These are phyloP conservation scores for Chiloscyllium plagiosum DNA, from an alignment of 2,113 vertebrate genomes.

Conservation along the genomic window DNA sequence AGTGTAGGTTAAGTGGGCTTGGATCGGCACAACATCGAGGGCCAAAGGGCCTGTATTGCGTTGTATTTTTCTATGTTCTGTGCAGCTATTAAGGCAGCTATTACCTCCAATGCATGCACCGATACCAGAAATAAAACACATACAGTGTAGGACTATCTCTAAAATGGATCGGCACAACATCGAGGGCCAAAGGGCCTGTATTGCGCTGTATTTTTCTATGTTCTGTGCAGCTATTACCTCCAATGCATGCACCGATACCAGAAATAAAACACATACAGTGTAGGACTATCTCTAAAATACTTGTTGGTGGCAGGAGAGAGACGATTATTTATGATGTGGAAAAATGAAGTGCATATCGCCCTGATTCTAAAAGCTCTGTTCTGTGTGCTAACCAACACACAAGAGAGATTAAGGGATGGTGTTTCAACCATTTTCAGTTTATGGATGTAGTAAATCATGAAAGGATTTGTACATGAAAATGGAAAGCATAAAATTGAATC, in stretches of 20 bases:
- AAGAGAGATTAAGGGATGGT: neutral
- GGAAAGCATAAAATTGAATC: neutral
- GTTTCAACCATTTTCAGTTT: neutral
- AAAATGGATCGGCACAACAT: too few species aligned
- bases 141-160: too few species aligned
- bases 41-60: too few species aligned
- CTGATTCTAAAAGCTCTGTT: neutral
- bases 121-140: too few species aligned
- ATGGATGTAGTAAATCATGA: neutral
- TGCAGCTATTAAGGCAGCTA: too few species aligned
- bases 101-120: too few species aligned
- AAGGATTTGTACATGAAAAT: neutral
- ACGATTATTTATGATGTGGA: neutral
- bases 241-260: neutral
- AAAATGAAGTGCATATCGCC: neutral
- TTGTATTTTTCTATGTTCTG: too few species aligned
- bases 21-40: too few species aligned
- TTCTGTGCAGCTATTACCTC: neutral
- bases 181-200: too few species aligned
- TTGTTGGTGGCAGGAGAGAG: neutral
- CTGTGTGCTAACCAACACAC: neutral
- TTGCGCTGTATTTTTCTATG: too few species aligned
- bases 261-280: neutral
- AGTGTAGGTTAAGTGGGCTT: too few species aligned
- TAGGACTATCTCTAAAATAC: neutral